phyloP scores from a whole-genome alignment of 2,888 invertebrate genomes.

The Pristionchus japonicus region DNA sequence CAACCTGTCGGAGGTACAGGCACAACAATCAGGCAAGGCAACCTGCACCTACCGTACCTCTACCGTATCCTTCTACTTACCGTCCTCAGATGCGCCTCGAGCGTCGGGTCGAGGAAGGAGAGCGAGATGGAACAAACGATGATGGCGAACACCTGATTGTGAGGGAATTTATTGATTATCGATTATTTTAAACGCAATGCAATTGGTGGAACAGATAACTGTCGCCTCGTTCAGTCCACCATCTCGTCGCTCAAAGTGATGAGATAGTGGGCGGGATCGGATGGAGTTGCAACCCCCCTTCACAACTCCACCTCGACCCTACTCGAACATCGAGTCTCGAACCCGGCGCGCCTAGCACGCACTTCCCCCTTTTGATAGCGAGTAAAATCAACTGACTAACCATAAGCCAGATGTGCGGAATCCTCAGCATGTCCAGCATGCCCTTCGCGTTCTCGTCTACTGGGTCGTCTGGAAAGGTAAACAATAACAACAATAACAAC shows the following conservation, averaged over 20 bases:
- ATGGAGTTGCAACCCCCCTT: no score
- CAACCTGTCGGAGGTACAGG: no score
- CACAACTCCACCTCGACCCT: no score
- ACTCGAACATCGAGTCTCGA: no score
- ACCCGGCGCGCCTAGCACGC: neutral
- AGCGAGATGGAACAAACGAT: slow-evolving; percentile 73
- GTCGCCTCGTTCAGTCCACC: no score
- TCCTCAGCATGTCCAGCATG: slow-evolving; percentile 70
- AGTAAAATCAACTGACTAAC: slow-evolving; percentile 49
- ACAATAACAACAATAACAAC: slow-evolving; percentile 1
- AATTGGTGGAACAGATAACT: no score
- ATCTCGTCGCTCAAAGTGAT: no score
- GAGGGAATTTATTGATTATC: no score
- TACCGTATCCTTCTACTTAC: slow-evolving; percentile 50
- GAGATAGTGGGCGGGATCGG: no score
- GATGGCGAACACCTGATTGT: slow-evolving; percentile 45
- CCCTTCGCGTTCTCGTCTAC: slow-evolving; percentile 58
- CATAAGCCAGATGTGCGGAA: slow-evolving; percentile 72
- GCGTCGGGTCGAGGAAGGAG: slow-evolving; percentile 87
- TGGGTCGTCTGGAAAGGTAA: slow-evolving; percentile 53
- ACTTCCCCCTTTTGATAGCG: neutral
- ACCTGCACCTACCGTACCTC: neutral
- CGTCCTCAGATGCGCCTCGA: slow-evolving; percentile 86
- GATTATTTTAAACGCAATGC: no score
- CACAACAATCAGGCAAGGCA: no score